These are phyloP conservation scores for Forbesichthys papilliferus DNA, from an alignment of 2,113 vertebrate species.

Conservation along the genomic window DNA sequence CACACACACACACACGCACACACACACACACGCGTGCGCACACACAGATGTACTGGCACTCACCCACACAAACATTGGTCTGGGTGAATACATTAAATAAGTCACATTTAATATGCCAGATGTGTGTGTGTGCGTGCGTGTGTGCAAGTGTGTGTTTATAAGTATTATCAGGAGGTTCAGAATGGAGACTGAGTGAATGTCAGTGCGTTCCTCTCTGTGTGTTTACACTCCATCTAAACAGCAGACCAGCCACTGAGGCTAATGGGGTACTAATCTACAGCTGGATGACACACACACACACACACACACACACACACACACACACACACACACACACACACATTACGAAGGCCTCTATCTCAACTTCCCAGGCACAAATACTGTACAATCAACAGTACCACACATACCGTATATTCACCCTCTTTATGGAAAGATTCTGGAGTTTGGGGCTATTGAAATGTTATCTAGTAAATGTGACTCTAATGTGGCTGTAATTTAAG, in stretches of 20 bases:
- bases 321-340: slow-evolving; percentile 28
- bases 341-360: neutral
- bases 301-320: slow-evolving; percentile 8
- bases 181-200: slow-evolving; percentile 58
- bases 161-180: slow-evolving; percentile 53
- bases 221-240: slow-evolving; percentile 77
- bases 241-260: slow-evolving; percentile 71
- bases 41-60: neutral
- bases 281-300: slow-evolving; percentile 68
- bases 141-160: neutral
- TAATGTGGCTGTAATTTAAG: no score
- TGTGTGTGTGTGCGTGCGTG: slow-evolving; percentile 6
- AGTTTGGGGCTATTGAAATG: no score
- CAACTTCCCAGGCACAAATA: slow-evolving; percentile 42
- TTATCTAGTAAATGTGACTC: no score
- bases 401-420: slow-evolving; percentile 17
- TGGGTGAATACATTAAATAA: neutral
- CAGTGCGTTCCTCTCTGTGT: slow-evolving; percentile 65
- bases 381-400: slow-evolving; percentile 30
- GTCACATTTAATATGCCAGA: slow-evolving; percentile 31
- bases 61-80: neutral
- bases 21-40: neutral
- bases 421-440: no score
- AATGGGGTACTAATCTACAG: slow-evolving; percentile 76
- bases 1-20: neutral